Evolutionary conservation across 2,113 vertebrate genomes (phyloP), one percentile per base, ranked within the genome.

Genomic region (Psettodes erumei): DNA sequence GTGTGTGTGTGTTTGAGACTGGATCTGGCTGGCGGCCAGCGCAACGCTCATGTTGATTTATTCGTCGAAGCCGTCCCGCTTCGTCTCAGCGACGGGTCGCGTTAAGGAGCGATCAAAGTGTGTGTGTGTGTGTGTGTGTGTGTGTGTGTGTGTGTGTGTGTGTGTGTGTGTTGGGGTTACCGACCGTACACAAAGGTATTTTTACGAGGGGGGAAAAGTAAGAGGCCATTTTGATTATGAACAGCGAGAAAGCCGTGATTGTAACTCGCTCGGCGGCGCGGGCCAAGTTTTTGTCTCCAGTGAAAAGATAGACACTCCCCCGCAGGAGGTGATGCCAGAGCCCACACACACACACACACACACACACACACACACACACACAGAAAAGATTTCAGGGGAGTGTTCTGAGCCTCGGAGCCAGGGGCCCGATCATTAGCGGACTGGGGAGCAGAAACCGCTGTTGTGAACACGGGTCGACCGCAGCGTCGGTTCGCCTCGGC

Each of bases 271-370:
- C 59, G 32, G 10, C 32, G 3, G 30, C 1, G 4, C 18, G 0
- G 4, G 73, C 81, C 81, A 83, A 87, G 65, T 61, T 85, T 74
- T 77, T 47, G 54, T 71, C 78, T 58, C 43, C 54, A 30, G 56
- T 32, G 50, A 71, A 66, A 67, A 74, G 53, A 55, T 40, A 1
- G 45, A 76, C 30, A 19, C 77, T 37, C 60, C 63, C 43, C 45
- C 27, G 8, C 60, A 54, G 38, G 58, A 63, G 27, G 35, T 35
- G 56, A n/a, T 54, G 70, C 70, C 72, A 80, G 71, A 64, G 15
- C 45, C 10, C 32, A 19, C n/a, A n/a, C n/a, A n/a, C n/a, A n/a
- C n/a, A n/a, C n/a, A n/a, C n/a, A n/a, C n/a, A n/a, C n/a, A n/a
- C n/a, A n/a, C n/a, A n/a, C n/a, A n/a, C n/a, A n/a, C n/a, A n/a